Conservation (phyloP, 2,113 vertebrate species). For the Seriola rivoliana region DNA sequence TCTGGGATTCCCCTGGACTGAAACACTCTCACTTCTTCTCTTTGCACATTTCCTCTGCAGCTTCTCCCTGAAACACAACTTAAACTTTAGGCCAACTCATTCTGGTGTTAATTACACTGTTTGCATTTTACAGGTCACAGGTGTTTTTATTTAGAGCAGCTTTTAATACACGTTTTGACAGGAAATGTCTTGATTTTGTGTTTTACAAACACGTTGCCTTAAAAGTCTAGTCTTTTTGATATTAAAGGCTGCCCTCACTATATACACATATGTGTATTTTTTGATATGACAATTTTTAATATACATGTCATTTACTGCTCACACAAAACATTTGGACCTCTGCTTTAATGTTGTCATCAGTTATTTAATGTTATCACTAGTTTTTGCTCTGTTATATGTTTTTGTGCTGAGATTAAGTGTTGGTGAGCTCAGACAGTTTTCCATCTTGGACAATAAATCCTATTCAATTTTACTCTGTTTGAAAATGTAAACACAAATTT, state of each 20-base stretch:
- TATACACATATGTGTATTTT: neutral
- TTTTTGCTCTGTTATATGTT: neutral
- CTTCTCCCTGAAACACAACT: slow-evolving; percentile 48
- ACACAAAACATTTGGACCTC: neutral
- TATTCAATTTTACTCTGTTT: neutral
- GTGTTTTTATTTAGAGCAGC: neutral
- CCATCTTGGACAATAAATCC: neutral
- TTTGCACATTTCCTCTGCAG: slow-evolving; percentile 69
- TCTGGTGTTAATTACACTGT: neutral
- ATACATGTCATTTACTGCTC: neutral
- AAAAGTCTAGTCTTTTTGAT: neutral
- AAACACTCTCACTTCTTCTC: slow-evolving; percentile 69
- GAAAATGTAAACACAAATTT: neutral
- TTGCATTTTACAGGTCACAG: neutral
- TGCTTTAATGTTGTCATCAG: neutral
- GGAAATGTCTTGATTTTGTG: neutral
- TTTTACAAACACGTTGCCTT: neutral
- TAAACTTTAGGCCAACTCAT: slow-evolving; percentile 1
- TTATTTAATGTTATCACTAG: neutral
- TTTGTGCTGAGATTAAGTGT: neutral
- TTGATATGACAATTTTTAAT: neutral
- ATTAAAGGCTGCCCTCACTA: neutral
- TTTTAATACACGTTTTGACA: neutral
- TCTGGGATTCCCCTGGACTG: slow-evolving; percentile 73
- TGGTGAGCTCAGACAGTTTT: neutral